phyloP scores from a whole-genome alignment of 2,113 vertebrate genomes.

The Seriola rivoliana region DNA sequence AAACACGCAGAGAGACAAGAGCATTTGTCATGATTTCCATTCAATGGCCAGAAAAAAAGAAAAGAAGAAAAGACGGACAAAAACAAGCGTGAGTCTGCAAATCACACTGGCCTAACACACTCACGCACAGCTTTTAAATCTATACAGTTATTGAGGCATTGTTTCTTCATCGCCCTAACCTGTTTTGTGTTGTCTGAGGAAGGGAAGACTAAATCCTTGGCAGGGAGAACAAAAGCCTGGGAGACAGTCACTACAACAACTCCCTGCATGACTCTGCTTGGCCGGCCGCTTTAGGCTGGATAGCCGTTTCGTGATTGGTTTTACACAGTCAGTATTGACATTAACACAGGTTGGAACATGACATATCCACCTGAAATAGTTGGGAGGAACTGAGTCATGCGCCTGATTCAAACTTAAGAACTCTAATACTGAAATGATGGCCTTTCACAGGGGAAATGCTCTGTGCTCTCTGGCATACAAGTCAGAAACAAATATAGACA shows the following conservation, averaged over 20 bases:
- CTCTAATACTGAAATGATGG: conserved; percentile 23
- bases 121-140: conserved; percentile 16
- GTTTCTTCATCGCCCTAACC: conserved; percentile 18
- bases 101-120: conserved; percentile 1
- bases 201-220: conserved; percentile 30
- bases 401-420: conserved; percentile 16
- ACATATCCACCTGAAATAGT: conserved; percentile 13
- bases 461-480: neutral
- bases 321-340: conserved; percentile 46
- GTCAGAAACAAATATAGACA: neutral
- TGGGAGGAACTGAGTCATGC: conserved; percentile 17
- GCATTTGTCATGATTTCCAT: conserved; percentile 4
- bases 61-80: neutral
- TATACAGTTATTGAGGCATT: conserved; percentile 1
- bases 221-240: conserved; percentile 51
- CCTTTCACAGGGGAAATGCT: neutral
- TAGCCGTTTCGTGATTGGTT: conserved; percentile 10
- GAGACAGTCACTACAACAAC: conserved; percentile 48
- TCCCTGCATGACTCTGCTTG: conserved; percentile 54
- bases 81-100: neutral
- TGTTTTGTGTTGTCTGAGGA: conserved; percentile 28
- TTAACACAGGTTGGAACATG: conserved; percentile 56
- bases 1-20: neutral
- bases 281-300: conserved; percentile 49
- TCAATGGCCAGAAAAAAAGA: neutral